Percentiles rank a stretch among this genome's conserved stretches.
Conservation (phyloP, 2,888 invertebrate species). For the Acanthopleura granulata region DNA sequence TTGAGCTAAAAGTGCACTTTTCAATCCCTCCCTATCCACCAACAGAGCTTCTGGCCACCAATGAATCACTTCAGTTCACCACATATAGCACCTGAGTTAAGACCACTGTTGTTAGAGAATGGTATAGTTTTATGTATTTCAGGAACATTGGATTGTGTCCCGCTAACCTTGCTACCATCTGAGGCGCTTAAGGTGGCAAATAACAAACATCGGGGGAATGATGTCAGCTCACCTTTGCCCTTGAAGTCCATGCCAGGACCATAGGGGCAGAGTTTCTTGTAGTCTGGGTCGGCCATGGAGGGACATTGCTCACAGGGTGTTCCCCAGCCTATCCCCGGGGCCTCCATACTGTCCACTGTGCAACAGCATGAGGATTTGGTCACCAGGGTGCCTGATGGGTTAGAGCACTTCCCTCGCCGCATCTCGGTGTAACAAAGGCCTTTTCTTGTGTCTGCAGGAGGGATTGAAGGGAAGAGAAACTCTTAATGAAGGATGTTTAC, state of each 20-base stretch:
- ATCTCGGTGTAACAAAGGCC: constrained; percentile 85
- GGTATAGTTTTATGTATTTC: too few species aligned
- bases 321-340: constrained; percentile 80
- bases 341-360: constrained; percentile 76
- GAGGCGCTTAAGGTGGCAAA: too few species aligned
- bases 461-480: too few species aligned
- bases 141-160: too few species aligned
- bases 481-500: too few species aligned
- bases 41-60: too few species aligned
- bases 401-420: constrained; percentile 82
- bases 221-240: constrained; percentile 75
- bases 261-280: constrained; percentile 81
- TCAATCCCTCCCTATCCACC: too few species aligned
- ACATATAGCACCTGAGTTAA: too few species aligned
- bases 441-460: constrained; percentile 79
- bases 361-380: constrained; percentile 90
- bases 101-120: too few species aligned
- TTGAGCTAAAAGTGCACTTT: too few species aligned
- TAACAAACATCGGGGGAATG: background rate
- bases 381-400: constrained; percentile 82
- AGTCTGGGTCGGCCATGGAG: constrained; percentile 78
- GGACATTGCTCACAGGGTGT: constrained; percentile 85
- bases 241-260: constrained; percentile 85
- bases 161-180: too few species aligned
- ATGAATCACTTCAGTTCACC: too few species aligned